phyloP scores from a whole-genome alignment of 2,113 vertebrate genomes.

The Tachuris rubrigastra region DNA sequence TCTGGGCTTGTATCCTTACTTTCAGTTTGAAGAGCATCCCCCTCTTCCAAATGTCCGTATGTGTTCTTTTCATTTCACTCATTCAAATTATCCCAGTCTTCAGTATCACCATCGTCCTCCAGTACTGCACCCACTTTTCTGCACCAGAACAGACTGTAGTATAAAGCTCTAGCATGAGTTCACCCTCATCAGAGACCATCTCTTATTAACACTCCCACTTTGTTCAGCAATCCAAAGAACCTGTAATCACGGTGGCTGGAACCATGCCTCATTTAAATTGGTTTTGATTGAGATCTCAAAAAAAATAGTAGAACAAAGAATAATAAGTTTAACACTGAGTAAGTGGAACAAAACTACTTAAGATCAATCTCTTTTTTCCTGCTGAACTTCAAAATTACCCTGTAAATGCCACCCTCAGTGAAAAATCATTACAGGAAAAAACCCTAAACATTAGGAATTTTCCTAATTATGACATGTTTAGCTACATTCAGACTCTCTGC shows the following conservation, averaged over 20 bases:
- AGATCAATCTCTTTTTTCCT: conserved; percentile 53
- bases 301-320: conserved; percentile 39
- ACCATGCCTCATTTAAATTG: not conserved
- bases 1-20: not conserved
- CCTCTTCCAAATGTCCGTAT: not conserved
- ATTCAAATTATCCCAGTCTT: not conserved
- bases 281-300: conserved; percentile 31
- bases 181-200: not conserved
- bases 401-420: not conserved
- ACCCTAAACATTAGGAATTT: not conserved
- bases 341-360: conserved; percentile 49
- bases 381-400: conserved; percentile 57
- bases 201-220: not conserved
- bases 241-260: not conserved
- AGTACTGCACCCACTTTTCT: not conserved
- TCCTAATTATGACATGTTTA: conserved; percentile 14
- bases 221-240: not conserved
- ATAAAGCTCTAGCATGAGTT: not conserved
- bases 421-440: not conserved
- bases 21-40: not conserved
- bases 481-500: conserved; percentile 6
- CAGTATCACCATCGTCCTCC: not conserved
- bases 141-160: not conserved
- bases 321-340: conserved; percentile 53
- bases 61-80: not conserved